These are phyloP conservation scores for Macrotus californicus DNA, from an alignment of 2,113 vertebrate genomes.

Conservation along the genomic window DNA sequence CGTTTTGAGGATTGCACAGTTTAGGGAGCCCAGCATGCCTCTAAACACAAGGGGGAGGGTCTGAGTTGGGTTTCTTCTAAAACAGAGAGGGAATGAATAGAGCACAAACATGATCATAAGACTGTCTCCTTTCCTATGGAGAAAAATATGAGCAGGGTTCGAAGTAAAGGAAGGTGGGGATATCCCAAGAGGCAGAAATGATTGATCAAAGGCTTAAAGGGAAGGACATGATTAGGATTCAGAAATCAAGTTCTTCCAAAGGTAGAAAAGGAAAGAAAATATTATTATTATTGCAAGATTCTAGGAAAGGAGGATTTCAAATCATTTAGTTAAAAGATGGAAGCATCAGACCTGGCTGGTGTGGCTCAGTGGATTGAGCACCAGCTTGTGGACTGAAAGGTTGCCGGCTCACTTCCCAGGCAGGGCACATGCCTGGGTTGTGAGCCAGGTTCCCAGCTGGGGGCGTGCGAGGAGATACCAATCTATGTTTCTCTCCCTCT, in stretches of 20 bases:
- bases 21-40: not conserved
- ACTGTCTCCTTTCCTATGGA: not conserved
- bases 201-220: not conserved
- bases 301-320: not conserved
- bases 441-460: too few species aligned
- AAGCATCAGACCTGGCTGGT: not conserved
- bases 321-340: not conserved
- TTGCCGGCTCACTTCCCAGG: too few species aligned
- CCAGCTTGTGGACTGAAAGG: too few species aligned
- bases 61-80: not conserved
- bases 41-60: not conserved
- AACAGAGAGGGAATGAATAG: not conserved
- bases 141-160: not conserved
- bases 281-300: not conserved
- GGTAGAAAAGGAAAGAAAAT: not conserved
- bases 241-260: slow-evolving; percentile 18
- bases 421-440: too few species aligned
- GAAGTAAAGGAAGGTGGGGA: not conserved
- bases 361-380: too few species aligned
- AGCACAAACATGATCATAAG: not conserved
- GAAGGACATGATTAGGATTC: not conserved
- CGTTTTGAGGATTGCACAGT: not conserved
- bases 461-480: too few species aligned
- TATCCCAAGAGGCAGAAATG: not conserved
- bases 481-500: too few species aligned